Percentiles rank a stretch among this genome's conserved stretches.
Evolutionary conservation across 2,113 vertebrate species (phyloP).

Genomic region (Triplophysa tibetana): DNA sequence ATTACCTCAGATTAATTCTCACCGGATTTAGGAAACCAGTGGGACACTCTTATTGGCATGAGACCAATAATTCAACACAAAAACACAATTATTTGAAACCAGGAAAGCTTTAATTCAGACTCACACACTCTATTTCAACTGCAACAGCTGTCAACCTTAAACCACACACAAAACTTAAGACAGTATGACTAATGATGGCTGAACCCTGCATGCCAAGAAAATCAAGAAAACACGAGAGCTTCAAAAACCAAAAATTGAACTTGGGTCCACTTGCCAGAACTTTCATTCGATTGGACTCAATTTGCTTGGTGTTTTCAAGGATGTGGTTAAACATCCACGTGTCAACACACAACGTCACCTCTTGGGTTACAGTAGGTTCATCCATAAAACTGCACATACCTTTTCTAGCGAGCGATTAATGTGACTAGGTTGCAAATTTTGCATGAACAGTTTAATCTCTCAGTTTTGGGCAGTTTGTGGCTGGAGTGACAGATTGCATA

Average conservation of each 20-base stretch:
- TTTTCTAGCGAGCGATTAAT: conserved; percentile 16
- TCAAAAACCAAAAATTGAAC: not conserved
- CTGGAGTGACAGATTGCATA: conserved; percentile 33
- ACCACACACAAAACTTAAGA: conserved; percentile 23
- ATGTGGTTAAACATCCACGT: conserved; percentile 18
- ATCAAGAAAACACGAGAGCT: conserved; percentile 20
- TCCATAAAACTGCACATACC: conserved; percentile 38
- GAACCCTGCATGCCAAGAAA: conserved; percentile 21
- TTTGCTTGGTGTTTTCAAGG: conserved; percentile 26
- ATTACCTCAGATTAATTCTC: not conserved
- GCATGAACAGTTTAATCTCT: conserved; percentile 11
- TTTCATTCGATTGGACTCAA: conserved; percentile 7
- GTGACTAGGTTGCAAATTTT: not conserved
- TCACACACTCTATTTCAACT: conserved; percentile 6
- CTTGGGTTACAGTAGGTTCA: not conserved
- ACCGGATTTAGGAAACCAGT: too few relatives aligned
- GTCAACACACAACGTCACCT: conserved; percentile 2
- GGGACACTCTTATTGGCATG: not conserved
- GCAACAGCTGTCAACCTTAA: not conserved
- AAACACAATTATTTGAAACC: conserved; percentile 2
- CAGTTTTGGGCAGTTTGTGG: conserved; percentile 26
- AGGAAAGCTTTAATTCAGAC: conserved; percentile 1
- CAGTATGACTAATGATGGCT: conserved; percentile 11
- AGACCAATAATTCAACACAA: conserved; percentile 5
- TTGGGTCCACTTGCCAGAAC: not conserved